A percentile compares a stretch with the other conserved stretches of the same genome.
Conservation (phyloP, 2,888 invertebrate genomes). For the Pristionchus maxplancki region DNA sequence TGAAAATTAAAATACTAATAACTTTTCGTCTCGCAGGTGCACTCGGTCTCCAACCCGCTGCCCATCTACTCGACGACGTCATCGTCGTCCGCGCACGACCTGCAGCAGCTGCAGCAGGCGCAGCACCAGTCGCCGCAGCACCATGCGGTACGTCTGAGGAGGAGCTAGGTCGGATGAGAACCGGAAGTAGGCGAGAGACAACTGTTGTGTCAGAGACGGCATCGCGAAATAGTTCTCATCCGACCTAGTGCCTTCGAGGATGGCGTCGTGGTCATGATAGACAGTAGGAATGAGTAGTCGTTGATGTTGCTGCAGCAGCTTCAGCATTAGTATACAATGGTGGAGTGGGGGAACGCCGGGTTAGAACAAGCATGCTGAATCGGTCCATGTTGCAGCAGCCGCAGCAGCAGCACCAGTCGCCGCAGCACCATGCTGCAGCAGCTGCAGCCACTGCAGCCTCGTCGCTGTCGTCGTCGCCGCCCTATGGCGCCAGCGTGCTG, state of each 20-base stretch:
- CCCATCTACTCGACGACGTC: background rate
- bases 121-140: conserved; percentile 17
- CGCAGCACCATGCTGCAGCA: too few species aligned
- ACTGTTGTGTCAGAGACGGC: too few species aligned
- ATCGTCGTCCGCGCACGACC: background rate
- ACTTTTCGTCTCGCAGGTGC: conserved; percentile 5
- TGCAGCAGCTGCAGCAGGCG: conserved; percentile 11
- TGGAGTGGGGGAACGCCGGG: conserved; percentile 81
- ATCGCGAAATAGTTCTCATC: too few species aligned
- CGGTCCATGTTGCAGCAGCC: background rate
- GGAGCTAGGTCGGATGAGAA: background rate
- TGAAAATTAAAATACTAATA: background rate
- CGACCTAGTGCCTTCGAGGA: too few species aligned
- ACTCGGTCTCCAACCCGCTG: background rate
- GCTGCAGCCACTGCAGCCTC: background rate
- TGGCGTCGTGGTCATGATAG: too few species aligned
- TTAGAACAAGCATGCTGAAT: too few species aligned
- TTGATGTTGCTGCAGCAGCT: background rate
- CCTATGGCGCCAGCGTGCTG: conserved; percentile 29
- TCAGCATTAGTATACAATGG: background rate
- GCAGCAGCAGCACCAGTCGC: too few species aligned
- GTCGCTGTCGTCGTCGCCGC: background rate
- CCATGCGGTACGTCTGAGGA: too few species aligned
- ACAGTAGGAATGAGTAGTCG: too few species aligned
- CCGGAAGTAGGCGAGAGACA: too few species aligned